Conservation (phyloP, 2,888 invertebrate genomes). For the Oligia strigilis region DNA sequence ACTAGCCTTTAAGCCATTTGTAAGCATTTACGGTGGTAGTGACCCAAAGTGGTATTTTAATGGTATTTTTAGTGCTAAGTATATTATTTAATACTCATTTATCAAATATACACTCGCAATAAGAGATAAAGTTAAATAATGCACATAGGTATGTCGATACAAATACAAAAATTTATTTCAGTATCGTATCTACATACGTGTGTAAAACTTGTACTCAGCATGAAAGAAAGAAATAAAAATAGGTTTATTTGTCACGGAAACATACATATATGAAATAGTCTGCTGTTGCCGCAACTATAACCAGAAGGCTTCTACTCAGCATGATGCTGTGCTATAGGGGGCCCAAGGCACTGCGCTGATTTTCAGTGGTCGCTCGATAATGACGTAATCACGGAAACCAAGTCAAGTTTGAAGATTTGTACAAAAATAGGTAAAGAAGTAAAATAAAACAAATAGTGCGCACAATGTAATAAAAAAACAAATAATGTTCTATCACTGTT, state of each 20-base stretch:
- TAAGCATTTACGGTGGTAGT: neutral
- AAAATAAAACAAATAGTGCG: neutral
- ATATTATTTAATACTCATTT: slow-evolving; percentile 2
- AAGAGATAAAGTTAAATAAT: neutral
- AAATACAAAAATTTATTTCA: neutral
- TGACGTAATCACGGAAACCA: too few relatives aligned
- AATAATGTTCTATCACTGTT: neutral
- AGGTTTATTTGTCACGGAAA: too few relatives aligned
- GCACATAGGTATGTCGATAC: too few relatives aligned
- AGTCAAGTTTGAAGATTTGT: too few relatives aligned
- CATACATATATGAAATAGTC: too few relatives aligned
- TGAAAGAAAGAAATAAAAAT: too few relatives aligned
- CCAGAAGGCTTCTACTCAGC: too few relatives aligned
- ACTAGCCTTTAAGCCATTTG: neutral
- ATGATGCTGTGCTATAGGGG: too few relatives aligned
- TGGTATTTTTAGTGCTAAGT: neutral
- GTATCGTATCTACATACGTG: neutral
- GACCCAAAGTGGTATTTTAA: neutral
- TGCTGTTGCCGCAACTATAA: too few relatives aligned
- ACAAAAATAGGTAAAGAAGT: too few relatives aligned
- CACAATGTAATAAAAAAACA: neutral
- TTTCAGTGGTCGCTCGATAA: too few relatives aligned
- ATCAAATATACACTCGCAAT: neutral
- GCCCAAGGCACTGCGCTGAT: too few relatives aligned
- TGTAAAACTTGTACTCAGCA: neutral